These are phyloP conservation scores for Noctilio leporinus DNA, from an alignment of 2,113 vertebrate species.

Conservation along the genomic window DNA sequence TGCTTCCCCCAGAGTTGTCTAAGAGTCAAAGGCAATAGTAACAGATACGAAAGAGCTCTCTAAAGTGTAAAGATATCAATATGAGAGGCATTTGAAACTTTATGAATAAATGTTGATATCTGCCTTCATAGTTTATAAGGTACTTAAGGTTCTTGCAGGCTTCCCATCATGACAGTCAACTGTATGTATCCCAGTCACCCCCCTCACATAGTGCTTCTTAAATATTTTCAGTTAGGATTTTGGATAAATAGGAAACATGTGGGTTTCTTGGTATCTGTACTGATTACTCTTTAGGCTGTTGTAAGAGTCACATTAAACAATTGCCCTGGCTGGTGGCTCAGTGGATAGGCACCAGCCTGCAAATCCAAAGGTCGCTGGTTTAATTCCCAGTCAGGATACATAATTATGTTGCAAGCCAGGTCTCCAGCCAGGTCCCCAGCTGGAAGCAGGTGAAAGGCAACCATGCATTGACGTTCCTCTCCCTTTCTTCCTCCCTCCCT, in stretches of 20 bases:
- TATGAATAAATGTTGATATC: background rate
- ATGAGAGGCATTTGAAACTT: background rate
- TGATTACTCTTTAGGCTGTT: background rate
- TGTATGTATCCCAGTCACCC: background rate
- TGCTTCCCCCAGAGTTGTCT: slow-evolving; percentile 4
- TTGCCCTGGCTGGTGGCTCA: too few species aligned
- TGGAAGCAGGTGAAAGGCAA: too few species aligned
- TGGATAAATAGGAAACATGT: slow-evolving; percentile 20
- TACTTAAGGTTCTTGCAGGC: background rate
- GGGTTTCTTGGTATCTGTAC: background rate
- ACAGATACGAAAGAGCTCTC: background rate
- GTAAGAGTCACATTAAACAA: background rate
- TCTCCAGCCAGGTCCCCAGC: too few species aligned
- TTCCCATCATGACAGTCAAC: background rate
- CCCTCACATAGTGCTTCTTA: background rate
- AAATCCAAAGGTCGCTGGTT: too few species aligned
- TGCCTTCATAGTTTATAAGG: background rate
- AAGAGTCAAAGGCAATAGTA: background rate
- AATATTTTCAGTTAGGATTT: slow-evolving; percentile 23
- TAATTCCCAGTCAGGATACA: too few species aligned
- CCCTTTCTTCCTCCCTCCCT: too few species aligned
- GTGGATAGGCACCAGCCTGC: too few species aligned
- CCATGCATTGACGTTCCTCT: too few species aligned
- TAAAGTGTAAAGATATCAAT: background rate
- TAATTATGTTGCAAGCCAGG: too few species aligned